A percentile compares a stretch with the other conserved stretches of the same genome.
phyloP scores from a whole-genome alignment of 2,888 invertebrate species.

The Eupithecia insigniata region DNA sequence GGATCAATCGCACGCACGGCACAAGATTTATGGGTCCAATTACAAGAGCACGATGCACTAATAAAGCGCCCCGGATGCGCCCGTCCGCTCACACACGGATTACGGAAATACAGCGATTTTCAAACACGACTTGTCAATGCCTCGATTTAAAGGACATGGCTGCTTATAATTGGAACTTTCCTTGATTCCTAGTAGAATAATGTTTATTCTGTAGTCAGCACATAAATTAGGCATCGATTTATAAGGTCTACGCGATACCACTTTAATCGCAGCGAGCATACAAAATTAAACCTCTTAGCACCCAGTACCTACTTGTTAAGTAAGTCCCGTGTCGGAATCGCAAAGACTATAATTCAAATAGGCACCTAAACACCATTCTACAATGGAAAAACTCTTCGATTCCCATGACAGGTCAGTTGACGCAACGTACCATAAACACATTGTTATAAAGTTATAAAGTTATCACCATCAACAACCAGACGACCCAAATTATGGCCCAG shows the following conservation, averaged over 20 bases:
- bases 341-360: background rate
- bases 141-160: background rate
- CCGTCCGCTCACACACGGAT: constrained; percentile 13
- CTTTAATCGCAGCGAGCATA: background rate
- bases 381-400: background rate
- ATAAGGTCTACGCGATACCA: background rate
- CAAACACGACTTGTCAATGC: constrained; percentile 1
- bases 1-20: constrained; percentile 53
- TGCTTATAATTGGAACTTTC: constrained; percentile 10
- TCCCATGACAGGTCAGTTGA: constrained; percentile 15
- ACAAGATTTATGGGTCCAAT: constrained; percentile 55
- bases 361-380: background rate
- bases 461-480: constrained; percentile 34
- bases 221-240: background rate
- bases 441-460: constrained; percentile 22
- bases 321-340: background rate
- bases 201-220: constrained; percentile 4
- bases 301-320: background rate
- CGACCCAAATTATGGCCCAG: constrained; percentile 31
- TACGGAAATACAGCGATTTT: constrained; percentile 22
- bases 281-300: background rate
- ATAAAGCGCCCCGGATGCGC: constrained; percentile 36
- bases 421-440: constrained; percentile 31
- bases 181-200: constrained; percentile 3
- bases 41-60: constrained; percentile 41